Base-by-base conservation (phyloP, 2,113 vertebrate genomes). In the Lontra canadensis region DNA sequence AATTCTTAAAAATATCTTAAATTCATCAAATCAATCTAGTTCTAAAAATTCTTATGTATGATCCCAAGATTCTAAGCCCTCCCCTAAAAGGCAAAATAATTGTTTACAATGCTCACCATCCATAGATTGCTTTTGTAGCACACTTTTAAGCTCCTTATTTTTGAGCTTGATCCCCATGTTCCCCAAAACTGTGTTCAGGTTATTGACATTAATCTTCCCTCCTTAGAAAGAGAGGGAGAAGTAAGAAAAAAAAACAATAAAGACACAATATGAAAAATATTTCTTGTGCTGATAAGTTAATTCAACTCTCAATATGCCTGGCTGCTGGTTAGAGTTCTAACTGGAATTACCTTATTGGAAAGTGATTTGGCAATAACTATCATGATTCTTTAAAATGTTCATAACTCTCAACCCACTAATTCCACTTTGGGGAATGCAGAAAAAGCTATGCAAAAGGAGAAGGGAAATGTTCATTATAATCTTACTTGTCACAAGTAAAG, bases 91-190 rank as follows among this genome's bases (percentile, higher is more conserved):
- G 26, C 18, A 84, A 80, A 69, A 73, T 26, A 55, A 20, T 65
- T 74, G 57, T 87, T 96, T 25, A 39, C 3, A 61, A 39, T n/a
- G 63, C 97, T 97, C 8, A 97, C 97, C 88, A 47, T 31, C 42
- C 86, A 36, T 0, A 55, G 21, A 21, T 6, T 92, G 84, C 55
- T 86, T 96, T 84, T 90, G n/a, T 13, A 92, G 15, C 5, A 97
- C 29, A 17, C 1, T 39, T 78, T 61, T 92, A 29, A 94, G 42
- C 82, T 97, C 94, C 59, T 96, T 96, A 67, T 57, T 82, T 94
- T 89, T 97, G 65, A 96, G 96, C 57, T 86, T 94, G 65, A 94
- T 74, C 31, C 59, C 84, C 88, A 96, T 63, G 21, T 59, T 94
- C 49, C 26, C 1, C 44, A 97, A 92, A 67, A 94, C 18, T 63